Conservation (phyloP, 2,888 invertebrate genomes). For the Phymatocera aterrima region DNA sequence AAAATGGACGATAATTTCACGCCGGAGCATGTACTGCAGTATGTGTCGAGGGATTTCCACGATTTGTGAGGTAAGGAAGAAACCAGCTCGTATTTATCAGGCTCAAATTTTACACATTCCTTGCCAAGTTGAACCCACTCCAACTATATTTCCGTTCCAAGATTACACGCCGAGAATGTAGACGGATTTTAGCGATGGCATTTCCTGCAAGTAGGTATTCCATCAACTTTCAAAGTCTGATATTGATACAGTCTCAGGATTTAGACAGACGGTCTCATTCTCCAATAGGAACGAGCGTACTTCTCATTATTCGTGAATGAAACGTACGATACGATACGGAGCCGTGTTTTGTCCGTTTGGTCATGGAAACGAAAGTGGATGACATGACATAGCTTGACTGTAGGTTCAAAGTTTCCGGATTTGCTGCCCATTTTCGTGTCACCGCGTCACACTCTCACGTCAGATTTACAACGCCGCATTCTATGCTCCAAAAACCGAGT, state of each 20-base stretch:
- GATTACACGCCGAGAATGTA: slow-evolving; percentile 7
- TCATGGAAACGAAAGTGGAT: not conserved
- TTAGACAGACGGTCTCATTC: not conserved
- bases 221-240: not conserved
- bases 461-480: not conserved
- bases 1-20: slow-evolving; percentile 11
- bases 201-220: slow-evolving; percentile 25
- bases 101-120: slow-evolving; percentile 44
- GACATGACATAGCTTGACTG: not conserved
- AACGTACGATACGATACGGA: too few relatives aligned
- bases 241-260: not conserved
- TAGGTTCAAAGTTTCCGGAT: not conserved
- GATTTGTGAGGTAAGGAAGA: slow-evolving; percentile 25
- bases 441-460: not conserved
- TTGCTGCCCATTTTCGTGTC: not conserved
- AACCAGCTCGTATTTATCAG: slow-evolving; percentile 38
- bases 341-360: not conserved
- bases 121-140: slow-evolving; percentile 33
- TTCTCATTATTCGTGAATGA: too few relatives aligned
- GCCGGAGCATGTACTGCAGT: not conserved
- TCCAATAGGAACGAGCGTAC: not conserved
- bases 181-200: slow-evolving; percentile 30
- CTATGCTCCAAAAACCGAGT: not conserved
- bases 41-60: slow-evolving; percentile 32
- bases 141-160: slow-evolving; percentile 25